These are phyloP conservation scores for Bellardia bayeri DNA, from an alignment of 2,888 invertebrate genomes.

Conservation along the genomic window DNA sequence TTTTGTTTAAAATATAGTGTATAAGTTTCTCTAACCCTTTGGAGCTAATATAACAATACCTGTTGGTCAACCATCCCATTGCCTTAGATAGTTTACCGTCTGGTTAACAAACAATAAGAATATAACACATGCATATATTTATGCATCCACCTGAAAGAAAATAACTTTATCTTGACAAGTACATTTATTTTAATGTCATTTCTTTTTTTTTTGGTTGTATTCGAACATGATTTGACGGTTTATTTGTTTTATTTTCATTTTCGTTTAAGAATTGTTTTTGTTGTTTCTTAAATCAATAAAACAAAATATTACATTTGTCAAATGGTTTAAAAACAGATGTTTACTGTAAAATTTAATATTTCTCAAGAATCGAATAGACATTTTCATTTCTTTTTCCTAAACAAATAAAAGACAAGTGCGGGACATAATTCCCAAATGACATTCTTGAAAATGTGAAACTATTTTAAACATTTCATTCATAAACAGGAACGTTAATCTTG, in stretches of 20 bases:
- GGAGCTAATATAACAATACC: not conserved
- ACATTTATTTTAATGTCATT: constrained; percentile 39
- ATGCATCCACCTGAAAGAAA: constrained; percentile 8
- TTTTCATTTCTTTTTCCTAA: not conserved
- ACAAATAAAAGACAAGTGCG: too few relatives aligned
- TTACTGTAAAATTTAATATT: not conserved
- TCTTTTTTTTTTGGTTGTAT: not conserved
- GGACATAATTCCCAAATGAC: not conserved
- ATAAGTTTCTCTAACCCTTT: too few relatives aligned
- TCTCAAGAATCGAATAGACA: not conserved
- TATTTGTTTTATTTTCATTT: constrained; percentile 33
- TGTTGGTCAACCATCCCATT: not conserved
- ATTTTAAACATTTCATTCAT: too few relatives aligned
- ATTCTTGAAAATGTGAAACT: not conserved
- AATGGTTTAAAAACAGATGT: not conserved
- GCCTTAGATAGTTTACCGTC: constrained; percentile 7
- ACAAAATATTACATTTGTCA: constrained; percentile 25
- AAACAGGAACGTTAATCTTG: not conserved
- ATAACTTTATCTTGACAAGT: constrained; percentile 60
- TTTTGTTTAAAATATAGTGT: not conserved
- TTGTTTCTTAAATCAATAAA: not conserved
- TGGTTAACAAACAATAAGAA: constrained; percentile 30
- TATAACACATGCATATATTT: constrained; percentile 19
- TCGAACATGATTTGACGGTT: constrained; percentile 54
- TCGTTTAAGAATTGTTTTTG: not conserved